Conservation (phyloP, 1,140 invertebrate species). For the Caenorhabditis inopinata region DNA sequence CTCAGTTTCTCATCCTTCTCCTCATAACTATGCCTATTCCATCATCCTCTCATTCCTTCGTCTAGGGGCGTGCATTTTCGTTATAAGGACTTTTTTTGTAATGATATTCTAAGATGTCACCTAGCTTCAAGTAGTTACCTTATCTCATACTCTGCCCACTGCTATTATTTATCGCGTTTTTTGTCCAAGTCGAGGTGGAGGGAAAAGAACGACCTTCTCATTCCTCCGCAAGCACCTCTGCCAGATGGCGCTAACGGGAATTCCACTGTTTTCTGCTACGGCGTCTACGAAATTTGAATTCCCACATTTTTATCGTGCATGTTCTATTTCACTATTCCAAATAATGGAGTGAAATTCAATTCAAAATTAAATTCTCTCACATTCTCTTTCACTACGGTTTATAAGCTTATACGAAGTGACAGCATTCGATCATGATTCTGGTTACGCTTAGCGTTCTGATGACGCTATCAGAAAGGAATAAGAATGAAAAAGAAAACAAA, state of each 20-base stretch:
- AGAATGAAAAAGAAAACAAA: too few relatives aligned
- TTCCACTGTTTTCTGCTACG: neutral
- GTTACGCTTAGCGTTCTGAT: too few relatives aligned
- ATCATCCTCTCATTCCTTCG: slow-evolving; percentile 2
- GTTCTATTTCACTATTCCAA: too few relatives aligned
- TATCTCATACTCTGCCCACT: neutral
- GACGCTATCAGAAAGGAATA: too few relatives aligned
- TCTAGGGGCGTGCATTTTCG: too few relatives aligned
- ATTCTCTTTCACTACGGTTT: too few relatives aligned
- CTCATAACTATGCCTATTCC: neutral
- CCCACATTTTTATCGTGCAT: too few relatives aligned
- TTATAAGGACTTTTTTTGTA: neutral
- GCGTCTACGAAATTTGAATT: neutral
- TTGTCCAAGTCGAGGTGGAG: neutral
- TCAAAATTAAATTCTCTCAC: too few relatives aligned
- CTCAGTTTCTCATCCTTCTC: slow-evolving; percentile 3
- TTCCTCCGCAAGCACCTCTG: neutral
- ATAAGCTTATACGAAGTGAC: neutral
- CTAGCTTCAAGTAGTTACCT: neutral
- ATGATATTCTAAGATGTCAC: neutral
- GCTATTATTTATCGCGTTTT: neutral
- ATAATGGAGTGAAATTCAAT: too few relatives aligned
- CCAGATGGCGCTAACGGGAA: slow-evolving; percentile 16
- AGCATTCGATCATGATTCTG: too few relatives aligned
- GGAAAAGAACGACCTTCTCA: neutral